phyloP scores from a whole-genome alignment of 1,140 invertebrate genomes.

The Lethrus apterus region DNA sequence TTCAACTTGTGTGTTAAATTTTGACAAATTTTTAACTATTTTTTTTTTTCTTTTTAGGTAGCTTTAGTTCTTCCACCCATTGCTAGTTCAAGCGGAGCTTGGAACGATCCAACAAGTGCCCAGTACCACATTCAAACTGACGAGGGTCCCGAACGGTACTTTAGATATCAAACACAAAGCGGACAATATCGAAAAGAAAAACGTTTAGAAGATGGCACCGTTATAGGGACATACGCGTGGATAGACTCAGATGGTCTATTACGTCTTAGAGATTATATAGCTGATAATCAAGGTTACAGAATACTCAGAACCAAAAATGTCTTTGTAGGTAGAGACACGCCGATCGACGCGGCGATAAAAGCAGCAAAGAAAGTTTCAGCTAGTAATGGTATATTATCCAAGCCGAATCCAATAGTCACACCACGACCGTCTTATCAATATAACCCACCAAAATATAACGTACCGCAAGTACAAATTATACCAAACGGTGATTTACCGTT shows the following conservation, averaged over 20 bases:
- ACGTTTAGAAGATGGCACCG: conserved; percentile 71
- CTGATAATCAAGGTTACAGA: conserved; percentile 69
- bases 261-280: conserved; percentile 78
- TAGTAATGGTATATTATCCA: conserved; percentile 51
- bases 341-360: conserved; percentile 59
- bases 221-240: conserved; percentile 72
- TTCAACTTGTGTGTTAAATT: too few relatives aligned
- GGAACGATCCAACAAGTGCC: conserved; percentile 50
- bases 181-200: conserved; percentile 85
- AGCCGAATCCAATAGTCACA: conserved; percentile 2
- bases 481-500: neutral
- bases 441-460: conserved; percentile 17
- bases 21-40: too few relatives aligned
- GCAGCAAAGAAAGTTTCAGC: conserved; percentile 62
- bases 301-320: conserved; percentile 75
- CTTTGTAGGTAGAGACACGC: conserved; percentile 62
- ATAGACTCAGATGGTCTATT: conserved; percentile 74
- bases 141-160: conserved; percentile 77
- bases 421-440: conserved; percentile 8
- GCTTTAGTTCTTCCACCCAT: conserved; percentile 15
- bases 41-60: conserved; percentile 21
- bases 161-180: conserved; percentile 78
- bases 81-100: conserved; percentile 39
- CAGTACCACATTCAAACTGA: conserved; percentile 91
- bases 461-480: conserved; percentile 8